Conservation (phyloP, 2,797 vertebrate species). For the Heliangelus exortis region DNA sequence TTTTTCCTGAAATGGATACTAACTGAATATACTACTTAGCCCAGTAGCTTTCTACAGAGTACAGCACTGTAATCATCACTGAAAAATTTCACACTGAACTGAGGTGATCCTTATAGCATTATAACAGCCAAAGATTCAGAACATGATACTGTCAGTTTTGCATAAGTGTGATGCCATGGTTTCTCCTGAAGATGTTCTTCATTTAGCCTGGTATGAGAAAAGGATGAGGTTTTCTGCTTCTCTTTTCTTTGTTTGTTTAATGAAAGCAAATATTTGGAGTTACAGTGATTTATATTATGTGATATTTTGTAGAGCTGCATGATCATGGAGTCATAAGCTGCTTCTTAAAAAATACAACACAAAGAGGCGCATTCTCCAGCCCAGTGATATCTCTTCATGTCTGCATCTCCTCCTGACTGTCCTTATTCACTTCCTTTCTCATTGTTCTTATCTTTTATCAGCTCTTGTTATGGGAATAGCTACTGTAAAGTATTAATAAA, state of each 20-base stretch:
- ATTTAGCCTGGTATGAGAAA: neutral
- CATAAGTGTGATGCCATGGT: neutral
- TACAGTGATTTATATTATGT: neutral
- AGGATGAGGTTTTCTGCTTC: neutral
- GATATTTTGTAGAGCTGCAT: neutral
- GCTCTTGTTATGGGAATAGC: neutral
- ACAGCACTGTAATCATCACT: neutral
- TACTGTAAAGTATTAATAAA: neutral
- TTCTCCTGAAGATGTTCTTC: neutral
- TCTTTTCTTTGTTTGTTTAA: neutral
- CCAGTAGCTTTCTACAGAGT: neutral
- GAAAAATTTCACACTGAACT: conserved; percentile 31
- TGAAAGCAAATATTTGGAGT: neutral
- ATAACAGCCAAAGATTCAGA: neutral
- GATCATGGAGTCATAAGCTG: neutral
- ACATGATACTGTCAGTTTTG: neutral
- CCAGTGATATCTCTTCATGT: neutral
- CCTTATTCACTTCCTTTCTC: neutral
- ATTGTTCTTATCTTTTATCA: neutral
- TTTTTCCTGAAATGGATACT: conserved; percentile 26
- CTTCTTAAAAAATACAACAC: neutral
- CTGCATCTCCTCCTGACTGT: neutral
- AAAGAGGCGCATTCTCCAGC: neutral
- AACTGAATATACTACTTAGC: neutral
- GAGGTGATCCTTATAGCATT: neutral